phyloP scores from a whole-genome alignment of 2,113 vertebrate species.

The Marcusenius ussheri region DNA sequence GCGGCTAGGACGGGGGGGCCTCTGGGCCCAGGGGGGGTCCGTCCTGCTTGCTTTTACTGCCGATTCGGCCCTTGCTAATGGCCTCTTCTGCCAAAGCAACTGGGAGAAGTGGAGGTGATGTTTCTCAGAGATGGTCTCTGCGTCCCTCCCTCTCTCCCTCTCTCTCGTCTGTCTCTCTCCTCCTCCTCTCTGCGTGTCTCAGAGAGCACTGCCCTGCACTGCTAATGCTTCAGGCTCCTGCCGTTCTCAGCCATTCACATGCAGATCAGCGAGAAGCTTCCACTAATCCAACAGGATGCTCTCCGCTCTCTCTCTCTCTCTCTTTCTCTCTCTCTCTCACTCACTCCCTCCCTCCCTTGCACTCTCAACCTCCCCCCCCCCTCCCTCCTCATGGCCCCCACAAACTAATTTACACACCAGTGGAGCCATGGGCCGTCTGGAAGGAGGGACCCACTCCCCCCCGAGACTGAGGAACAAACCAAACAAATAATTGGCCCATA shows the following conservation, averaged over 20 bases:
- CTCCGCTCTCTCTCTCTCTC: constrained; percentile 22
- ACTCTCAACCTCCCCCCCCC: background rate
- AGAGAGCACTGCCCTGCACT: constrained; percentile 1
- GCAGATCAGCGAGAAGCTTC: constrained; percentile 63
- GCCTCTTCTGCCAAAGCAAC: background rate
- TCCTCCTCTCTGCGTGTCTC: constrained; percentile 30
- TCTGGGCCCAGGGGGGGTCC: background rate
- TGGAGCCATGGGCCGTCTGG: constrained; percentile 17
- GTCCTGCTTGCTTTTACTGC: background rate
- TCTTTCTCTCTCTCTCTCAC: too few species aligned
- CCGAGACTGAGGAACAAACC: constrained; percentile 17
- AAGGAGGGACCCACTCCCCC: constrained; percentile 19
- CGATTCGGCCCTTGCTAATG: background rate
- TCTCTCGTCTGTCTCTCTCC: constrained; percentile 13
- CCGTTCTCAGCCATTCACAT: constrained; percentile 61
- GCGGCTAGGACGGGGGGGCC: background rate
- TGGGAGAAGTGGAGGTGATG: background rate
- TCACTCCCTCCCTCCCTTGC: background rate
- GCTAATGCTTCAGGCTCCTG: constrained; percentile 44
- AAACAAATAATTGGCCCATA: constrained; percentile 34
- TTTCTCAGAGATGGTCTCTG: background rate
- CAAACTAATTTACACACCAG: constrained; percentile 40
- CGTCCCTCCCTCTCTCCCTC: background rate
- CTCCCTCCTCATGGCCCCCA: constrained; percentile 10
- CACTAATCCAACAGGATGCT: constrained; percentile 56